Percentiles rank a stretch among this genome's conserved stretches.
Evolutionary conservation across 2,797 vertebrate genomes (phyloP).

Genomic region (Labeo calbasu): DNA sequence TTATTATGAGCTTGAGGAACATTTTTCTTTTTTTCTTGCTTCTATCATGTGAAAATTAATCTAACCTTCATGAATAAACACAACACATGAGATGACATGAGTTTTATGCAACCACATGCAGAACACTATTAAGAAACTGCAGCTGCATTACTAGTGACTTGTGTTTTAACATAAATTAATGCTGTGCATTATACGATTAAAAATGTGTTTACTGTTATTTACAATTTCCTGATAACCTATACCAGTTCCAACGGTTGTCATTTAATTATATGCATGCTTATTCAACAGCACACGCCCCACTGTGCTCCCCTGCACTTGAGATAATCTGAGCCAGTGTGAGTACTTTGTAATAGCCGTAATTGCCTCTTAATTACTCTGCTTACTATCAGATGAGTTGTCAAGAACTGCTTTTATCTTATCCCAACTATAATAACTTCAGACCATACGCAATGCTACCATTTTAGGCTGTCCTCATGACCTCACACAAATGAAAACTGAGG

Average conservation of each 20-base stretch:
- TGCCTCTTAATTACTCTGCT: constrained; percentile 53
- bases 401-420: constrained; percentile 36
- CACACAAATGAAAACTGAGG: not conserved
- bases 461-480: constrained; percentile 17
- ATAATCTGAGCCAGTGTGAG: constrained; percentile 46
- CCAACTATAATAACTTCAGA: constrained; percentile 10
- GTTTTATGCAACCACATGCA: not conserved
- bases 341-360: constrained; percentile 44
- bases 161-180: not conserved
- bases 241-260: constrained; percentile 6
- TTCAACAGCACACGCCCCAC: constrained; percentile 30
- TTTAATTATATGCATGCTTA: constrained; percentile 36
- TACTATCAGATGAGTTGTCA: constrained; percentile 45
- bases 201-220: constrained; percentile 10
- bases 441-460: not conserved
- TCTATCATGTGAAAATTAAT: not conserved
- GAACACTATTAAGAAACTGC: not conserved
- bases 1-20: not conserved
- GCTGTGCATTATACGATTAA: not conserved
- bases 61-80: not conserved
- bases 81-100: not conserved
- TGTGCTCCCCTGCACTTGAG: constrained; percentile 41
- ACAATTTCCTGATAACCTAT: not conserved
- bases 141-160: not conserved
- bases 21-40: no score